phyloP scores from a whole-genome alignment of 2,888 invertebrate species.

The Limenitis camilla region DNA sequence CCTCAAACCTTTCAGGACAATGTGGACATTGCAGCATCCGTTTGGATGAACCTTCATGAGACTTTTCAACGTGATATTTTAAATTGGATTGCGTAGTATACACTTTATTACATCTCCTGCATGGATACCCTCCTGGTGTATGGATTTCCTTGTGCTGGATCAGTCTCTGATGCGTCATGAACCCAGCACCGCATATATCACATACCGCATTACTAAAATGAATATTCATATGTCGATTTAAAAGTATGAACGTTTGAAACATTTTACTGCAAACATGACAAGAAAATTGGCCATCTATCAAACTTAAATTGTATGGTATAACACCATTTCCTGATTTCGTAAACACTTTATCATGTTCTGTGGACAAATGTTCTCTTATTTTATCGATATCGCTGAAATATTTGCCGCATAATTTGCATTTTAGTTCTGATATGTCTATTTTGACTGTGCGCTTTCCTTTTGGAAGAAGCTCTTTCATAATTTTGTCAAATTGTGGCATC shows the following conservation, averaged over 20 bases:
- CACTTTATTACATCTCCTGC: slow-evolving; percentile 58
- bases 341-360: slow-evolving; percentile 38
- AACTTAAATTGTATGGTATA: slow-evolving; percentile 44
- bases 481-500: slow-evolving; percentile 35
- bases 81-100: slow-evolving; percentile 61
- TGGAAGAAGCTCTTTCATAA: slow-evolving; percentile 44
- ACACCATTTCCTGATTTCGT: slow-evolving; percentile 50
- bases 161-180: slow-evolving; percentile 51
- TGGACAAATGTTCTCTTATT: slow-evolving; percentile 40
- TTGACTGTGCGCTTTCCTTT: slow-evolving; percentile 54
- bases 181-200: slow-evolving; percentile 53
- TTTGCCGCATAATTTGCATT: slow-evolving; percentile 44
- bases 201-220: slow-evolving; percentile 59
- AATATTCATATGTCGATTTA: slow-evolving; percentile 60
- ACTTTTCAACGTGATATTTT: slow-evolving; percentile 49
- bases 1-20: slow-evolving; percentile 49
- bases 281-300: slow-evolving; percentile 41
- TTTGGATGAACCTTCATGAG: slow-evolving; percentile 45
- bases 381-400: slow-evolving; percentile 35
- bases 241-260: slow-evolving; percentile 51
- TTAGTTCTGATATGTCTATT: slow-evolving; percentile 51
- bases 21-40: slow-evolving; percentile 49
- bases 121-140: slow-evolving; percentile 49
- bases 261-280: slow-evolving; percentile 50
- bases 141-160: slow-evolving; percentile 56